These are phyloP conservation scores for Halisarca cf. caerulea DNA, from an alignment of 37 sponge, comb jelly and placozoan species.

Conservation along the genomic window DNA sequence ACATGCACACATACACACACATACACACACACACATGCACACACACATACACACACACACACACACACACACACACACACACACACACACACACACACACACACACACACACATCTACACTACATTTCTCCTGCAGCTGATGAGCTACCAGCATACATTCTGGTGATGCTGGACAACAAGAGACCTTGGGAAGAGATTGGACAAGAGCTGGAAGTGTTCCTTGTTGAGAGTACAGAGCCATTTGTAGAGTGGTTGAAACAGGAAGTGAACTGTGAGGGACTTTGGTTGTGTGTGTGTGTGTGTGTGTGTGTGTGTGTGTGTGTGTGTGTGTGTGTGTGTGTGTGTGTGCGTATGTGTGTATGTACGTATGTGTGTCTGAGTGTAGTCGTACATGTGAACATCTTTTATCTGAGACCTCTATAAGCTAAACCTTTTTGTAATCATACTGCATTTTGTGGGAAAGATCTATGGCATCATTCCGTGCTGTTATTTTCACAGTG, in stretches of 20 bases:
- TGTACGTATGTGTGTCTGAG: too few relatives aligned
- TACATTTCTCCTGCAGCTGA: slow-evolving; percentile 41
- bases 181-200: slow-evolving; percentile 60
- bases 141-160: slow-evolving; percentile 84
- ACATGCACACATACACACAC: slow-evolving; percentile 15
- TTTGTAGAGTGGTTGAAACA: slow-evolving; percentile 67
- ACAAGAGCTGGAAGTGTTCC: slow-evolving; percentile 75
- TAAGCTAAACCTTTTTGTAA: too few relatives aligned
- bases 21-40: slow-evolving; percentile 5
- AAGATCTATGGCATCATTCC: too few relatives aligned
- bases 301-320: neutral
- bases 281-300: too few relatives aligned
- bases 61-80: slow-evolving; percentile 25
- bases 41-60: slow-evolving; percentile 22
- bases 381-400: slow-evolving; percentile 22
- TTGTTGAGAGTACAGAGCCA: slow-evolving; percentile 64
- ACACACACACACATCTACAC: slow-evolving; percentile 15
- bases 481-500: too few relatives aligned
- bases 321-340: slow-evolving; percentile 21
- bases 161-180: slow-evolving; percentile 85
- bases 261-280: slow-evolving; percentile 12
- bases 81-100: slow-evolving; percentile 19
- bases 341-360: neutral
- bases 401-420: too few relatives aligned
- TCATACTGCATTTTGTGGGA: too few relatives aligned